A percentile compares a stretch with the other conserved stretches of the same genome.
Conservation (phyloP, 1,140 invertebrate species). For the Drosophila ambigua region DNA sequence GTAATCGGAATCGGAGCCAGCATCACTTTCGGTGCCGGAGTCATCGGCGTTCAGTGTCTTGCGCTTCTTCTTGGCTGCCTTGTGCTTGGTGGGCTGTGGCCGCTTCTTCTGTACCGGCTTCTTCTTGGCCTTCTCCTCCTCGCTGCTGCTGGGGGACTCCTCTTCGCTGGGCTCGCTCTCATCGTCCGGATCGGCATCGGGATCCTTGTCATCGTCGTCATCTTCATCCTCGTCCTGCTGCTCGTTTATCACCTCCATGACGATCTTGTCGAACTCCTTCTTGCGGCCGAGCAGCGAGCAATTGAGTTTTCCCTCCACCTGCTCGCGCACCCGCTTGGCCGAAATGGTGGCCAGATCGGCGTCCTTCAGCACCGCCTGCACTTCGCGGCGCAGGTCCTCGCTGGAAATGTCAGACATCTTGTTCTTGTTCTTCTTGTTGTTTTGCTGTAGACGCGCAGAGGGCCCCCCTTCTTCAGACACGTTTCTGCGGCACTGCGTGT, state of each 20-base stretch:
- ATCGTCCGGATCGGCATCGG: constrained; percentile 84
- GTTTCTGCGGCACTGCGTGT: constrained; percentile 50
- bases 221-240: constrained; percentile 84
- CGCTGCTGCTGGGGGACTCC: constrained; percentile 82
- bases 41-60: constrained; percentile 74
- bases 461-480: constrained; percentile 53
- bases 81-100: constrained; percentile 83
- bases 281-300: constrained; percentile 90
- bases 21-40: constrained; percentile 89
- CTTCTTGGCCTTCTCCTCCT: constrained; percentile 76
- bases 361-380: constrained; percentile 90
- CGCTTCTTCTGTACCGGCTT: constrained; percentile 83
- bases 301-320: constrained; percentile 92
- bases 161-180: constrained; percentile 86
- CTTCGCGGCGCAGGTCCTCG: constrained; percentile 69
- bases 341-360: constrained; percentile 93
- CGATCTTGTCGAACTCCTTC: constrained; percentile 92
- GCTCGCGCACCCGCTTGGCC: constrained; percentile 95
- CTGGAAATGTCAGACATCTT: constrained; percentile 82
- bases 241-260: constrained; percentile 87
- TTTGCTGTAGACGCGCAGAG: constrained; percentile 18
- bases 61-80: constrained; percentile 86
- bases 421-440: constrained; percentile 35
- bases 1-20: constrained; percentile 92
- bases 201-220: constrained; percentile 86